Conservation (phyloP, 2,888 invertebrate species). For the Osedax fenrisi region DNA sequence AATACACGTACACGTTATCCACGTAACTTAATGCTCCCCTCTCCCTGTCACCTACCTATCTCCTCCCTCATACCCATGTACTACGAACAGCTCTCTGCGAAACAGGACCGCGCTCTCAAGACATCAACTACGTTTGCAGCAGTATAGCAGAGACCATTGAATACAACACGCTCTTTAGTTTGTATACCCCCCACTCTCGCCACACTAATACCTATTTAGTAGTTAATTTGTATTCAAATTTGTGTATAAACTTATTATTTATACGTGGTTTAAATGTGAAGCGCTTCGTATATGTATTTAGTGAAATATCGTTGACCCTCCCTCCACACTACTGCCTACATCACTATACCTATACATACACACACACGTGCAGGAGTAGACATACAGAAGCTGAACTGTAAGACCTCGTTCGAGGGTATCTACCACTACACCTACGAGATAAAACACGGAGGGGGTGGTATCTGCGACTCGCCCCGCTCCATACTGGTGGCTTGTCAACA, state of each 20-base stretch:
- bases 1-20: too few species aligned
- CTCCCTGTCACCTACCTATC: too few species aligned
- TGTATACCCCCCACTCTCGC: too few species aligned
- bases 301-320: background rate
- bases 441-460: constrained; percentile 45
- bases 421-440: constrained; percentile 49
- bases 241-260: too few species aligned
- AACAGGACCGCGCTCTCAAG: background rate
- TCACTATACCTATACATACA: background rate
- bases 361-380: constrained; percentile 38
- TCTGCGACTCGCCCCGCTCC: constrained; percentile 70
- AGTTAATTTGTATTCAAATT: too few species aligned
- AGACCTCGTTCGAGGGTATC: constrained; percentile 48
- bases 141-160: background rate
- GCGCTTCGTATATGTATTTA: background rate
- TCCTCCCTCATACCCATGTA: too few species aligned
- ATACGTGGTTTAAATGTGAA: too few species aligned
- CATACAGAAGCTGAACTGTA: constrained; percentile 45
- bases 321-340: background rate
- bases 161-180: background rate
- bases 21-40: too few species aligned
- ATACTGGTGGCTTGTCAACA: constrained; percentile 85
- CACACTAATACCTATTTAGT: too few species aligned
- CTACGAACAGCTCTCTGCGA: background rate
- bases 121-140: background rate